phyloP scores from a whole-genome alignment of 2,797 vertebrate genomes.

The Myotis planiceps region DNA sequence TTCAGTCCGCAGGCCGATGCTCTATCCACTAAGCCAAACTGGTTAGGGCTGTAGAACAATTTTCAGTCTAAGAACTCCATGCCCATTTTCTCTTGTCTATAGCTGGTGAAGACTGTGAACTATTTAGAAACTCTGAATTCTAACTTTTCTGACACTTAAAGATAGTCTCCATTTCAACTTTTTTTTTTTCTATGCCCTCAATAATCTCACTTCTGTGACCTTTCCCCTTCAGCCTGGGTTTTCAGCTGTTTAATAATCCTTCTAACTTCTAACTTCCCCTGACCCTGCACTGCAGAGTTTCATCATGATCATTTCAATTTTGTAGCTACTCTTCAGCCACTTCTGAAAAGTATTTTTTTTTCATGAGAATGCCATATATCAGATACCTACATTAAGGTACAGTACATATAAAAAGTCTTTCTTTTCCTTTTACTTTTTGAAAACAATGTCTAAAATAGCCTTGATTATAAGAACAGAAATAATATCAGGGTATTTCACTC shows the following conservation, averaged over 20 bases:
- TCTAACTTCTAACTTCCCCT: constrained; percentile 34
- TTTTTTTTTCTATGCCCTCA: background rate
- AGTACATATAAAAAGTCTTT: background rate
- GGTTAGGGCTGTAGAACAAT: background rate
- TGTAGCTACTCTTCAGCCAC: constrained; percentile 29
- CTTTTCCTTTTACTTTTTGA: background rate
- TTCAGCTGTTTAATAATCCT: constrained; percentile 55
- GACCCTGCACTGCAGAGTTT: constrained; percentile 31
- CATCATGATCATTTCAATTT: constrained; percentile 63
- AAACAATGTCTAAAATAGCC: constrained; percentile 10
- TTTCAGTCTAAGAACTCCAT: background rate
- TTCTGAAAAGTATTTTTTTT: constrained; percentile 65
- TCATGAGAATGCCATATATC: constrained; percentile 39
- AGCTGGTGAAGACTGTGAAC: background rate
- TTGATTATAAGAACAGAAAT: constrained; percentile 35
- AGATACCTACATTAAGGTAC: constrained; percentile 24
- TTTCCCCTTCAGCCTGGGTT: background rate
- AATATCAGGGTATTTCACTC: background rate
- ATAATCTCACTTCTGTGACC: constrained; percentile 7
- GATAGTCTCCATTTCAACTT: constrained; percentile 2
- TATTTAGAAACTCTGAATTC: background rate
- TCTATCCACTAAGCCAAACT: too few species aligned
- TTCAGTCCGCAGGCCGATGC: too few species aligned
- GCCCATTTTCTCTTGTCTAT: background rate
- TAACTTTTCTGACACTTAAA: constrained; percentile 40